These are phyloP conservation scores for Meta bourneti DNA, from an alignment of 2,888 invertebrate genomes.

Conservation along the genomic window DNA sequence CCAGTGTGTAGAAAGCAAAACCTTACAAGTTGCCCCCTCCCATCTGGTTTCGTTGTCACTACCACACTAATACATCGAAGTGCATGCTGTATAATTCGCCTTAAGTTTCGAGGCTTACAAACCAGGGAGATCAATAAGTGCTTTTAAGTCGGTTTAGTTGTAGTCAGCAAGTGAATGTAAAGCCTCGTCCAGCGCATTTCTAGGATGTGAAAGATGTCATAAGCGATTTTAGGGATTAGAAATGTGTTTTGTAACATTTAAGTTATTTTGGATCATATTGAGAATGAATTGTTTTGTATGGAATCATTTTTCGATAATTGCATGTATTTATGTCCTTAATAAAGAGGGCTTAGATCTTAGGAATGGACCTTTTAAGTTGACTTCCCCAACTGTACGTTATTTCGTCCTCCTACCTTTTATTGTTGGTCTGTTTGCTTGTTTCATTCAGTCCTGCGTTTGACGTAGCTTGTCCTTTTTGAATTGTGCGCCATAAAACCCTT, in stretches of 20 bases:
- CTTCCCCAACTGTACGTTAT: too few species aligned
- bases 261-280: neutral
- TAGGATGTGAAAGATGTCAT: neutral
- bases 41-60: constrained; percentile 43
- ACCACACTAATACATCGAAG: constrained; percentile 14
- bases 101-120: constrained; percentile 42
- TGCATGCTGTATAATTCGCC: constrained; percentile 36
- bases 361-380: too few species aligned
- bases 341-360: too few species aligned
- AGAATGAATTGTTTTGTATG: too few species aligned
- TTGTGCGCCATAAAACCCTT: too few species aligned
- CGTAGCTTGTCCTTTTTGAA: too few species aligned
- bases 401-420: too few species aligned
- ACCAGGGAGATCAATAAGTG: constrained; percentile 21
- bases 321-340: neutral
- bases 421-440: too few species aligned
- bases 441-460: too few species aligned
- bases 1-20: constrained; percentile 15
- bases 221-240: neutral
- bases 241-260: neutral
- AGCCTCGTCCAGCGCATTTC: neutral
- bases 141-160: constrained; percentile 26
- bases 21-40: constrained; percentile 27
- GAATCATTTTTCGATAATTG: neutral
- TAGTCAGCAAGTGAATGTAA: neutral